phyloP scores from a whole-genome alignment of 1,140 invertebrate species.

The Oncopodura yosiiana region DNA sequence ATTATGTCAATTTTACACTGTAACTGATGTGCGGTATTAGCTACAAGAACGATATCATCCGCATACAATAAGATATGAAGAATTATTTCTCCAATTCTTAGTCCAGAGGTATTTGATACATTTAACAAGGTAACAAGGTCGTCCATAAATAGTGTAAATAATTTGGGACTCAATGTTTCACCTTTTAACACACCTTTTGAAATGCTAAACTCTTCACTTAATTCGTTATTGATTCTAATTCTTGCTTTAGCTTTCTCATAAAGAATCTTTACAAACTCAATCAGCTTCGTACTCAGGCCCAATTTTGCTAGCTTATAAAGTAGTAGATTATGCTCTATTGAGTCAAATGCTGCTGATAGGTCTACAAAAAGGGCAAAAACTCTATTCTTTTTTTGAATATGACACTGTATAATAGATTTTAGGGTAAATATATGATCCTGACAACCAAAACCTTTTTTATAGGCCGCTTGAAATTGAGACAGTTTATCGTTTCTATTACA shows the following conservation, averaged over 20 bases:
- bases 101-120: not conserved
- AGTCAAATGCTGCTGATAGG: conserved; percentile 34
- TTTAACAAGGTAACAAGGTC: not conserved
- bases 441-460: conserved; percentile 10
- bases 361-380: conserved; percentile 34
- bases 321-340: conserved; percentile 26
- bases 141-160: conserved; percentile 12
- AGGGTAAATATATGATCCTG: no score
- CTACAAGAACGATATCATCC: conserved; percentile 15
- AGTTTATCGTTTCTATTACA: conserved; percentile 3
- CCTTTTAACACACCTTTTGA: conserved; percentile 6
- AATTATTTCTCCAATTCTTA: not conserved
- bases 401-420: no score
- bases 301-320: conserved; percentile 25
- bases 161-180: conserved; percentile 8
- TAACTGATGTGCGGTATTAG: not conserved
- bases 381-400: no score
- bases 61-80: conserved; percentile 16
- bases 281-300: conserved; percentile 33
- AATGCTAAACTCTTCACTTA: not conserved
- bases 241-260: conserved; percentile 3
- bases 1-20: conserved; percentile 10
- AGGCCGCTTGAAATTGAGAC: conserved; percentile 14
- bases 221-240: not conserved
- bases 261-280: conserved; percentile 17